Percentiles rank a stretch among this genome's conserved stretches.
Conservation (phyloP, 2,888 invertebrate species). For the Muscina levida region DNA sequence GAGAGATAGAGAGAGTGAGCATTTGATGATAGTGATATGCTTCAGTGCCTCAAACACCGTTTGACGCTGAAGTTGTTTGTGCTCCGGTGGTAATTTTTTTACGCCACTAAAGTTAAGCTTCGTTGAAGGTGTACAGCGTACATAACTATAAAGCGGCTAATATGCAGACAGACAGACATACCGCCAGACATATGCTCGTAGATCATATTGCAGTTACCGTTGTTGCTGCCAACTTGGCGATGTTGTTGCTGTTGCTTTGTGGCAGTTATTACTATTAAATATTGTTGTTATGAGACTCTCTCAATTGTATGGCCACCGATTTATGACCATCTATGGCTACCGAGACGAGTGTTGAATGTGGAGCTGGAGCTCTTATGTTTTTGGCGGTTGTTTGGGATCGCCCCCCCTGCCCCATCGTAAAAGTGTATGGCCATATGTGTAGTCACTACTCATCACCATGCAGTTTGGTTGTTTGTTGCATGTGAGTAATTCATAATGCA, state of each 20-base stretch:
- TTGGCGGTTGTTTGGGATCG: not conserved
- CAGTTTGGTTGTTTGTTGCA: not conserved
- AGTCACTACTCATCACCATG: not conserved
- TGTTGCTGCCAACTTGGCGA: no score
- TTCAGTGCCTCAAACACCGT: slow-evolving; percentile 40
- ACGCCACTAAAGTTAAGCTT: slow-evolving; percentile 51
- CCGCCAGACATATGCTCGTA: not conserved
- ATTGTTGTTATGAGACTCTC: slow-evolving; percentile 45
- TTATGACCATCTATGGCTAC: slow-evolving; percentile 27
- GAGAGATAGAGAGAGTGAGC: no score
- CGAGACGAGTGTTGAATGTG: no score
- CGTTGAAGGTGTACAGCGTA: slow-evolving; percentile 51
- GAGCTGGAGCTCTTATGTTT: not conserved
- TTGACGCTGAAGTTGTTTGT: slow-evolving; percentile 11
- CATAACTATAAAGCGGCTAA: no score
- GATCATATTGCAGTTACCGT: not conserved
- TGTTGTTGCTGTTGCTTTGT: no score
- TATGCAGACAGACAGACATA: not conserved
- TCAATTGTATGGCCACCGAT: slow-evolving; percentile 34
- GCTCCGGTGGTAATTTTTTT: slow-evolving; percentile 25
- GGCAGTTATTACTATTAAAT: slow-evolving; percentile 15
- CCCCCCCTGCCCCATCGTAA: slow-evolving; percentile 20
- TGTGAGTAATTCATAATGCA: slow-evolving; percentile 33
- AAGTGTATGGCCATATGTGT: no score
- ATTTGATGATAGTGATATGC: slow-evolving; percentile 42